phyloP scores from a whole-genome alignment of 1,140 invertebrate species.

The Calosoma granatense region DNA sequence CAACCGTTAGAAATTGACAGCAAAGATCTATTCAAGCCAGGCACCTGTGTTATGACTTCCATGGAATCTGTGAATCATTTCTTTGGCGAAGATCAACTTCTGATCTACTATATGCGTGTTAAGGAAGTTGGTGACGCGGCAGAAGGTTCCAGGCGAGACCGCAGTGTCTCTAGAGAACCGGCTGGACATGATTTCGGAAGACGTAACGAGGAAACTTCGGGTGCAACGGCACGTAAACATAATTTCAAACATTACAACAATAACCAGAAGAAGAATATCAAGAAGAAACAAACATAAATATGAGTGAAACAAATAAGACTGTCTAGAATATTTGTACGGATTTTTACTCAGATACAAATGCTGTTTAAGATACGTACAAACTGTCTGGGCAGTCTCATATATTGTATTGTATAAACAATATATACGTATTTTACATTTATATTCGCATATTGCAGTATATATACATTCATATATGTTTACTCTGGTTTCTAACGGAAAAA shows the following conservation, averaged over 20 bases:
- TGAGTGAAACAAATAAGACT: too few relatives aligned
- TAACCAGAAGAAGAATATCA: not conserved
- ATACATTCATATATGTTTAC: too few relatives aligned
- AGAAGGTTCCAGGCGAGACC: not conserved
- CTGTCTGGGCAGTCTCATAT: too few relatives aligned
- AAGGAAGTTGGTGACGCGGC: not conserved
- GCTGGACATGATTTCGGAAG: not conserved
- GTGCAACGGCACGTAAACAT: not conserved
- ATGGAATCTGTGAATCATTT: not conserved
- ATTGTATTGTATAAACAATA: too few relatives aligned
- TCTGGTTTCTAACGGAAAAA: too few relatives aligned
- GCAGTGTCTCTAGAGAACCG: not conserved
- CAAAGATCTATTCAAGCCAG: conserved; percentile 11
- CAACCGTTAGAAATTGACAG: conserved; percentile 15
- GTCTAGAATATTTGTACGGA: too few relatives aligned
- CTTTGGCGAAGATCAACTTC: not conserved
- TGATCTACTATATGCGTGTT: not conserved
- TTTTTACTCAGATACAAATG: too few relatives aligned
- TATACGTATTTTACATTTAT: too few relatives aligned
- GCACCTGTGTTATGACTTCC: not conserved
- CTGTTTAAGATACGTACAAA: too few relatives aligned
- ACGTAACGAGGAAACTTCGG: not conserved
- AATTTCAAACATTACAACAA: not conserved
- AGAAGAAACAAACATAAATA: not conserved
- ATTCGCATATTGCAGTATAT: too few relatives aligned